Base-by-base conservation (phyloP, 1,140 invertebrate genomes). In the Ruditapes philippinarum region DNA sequence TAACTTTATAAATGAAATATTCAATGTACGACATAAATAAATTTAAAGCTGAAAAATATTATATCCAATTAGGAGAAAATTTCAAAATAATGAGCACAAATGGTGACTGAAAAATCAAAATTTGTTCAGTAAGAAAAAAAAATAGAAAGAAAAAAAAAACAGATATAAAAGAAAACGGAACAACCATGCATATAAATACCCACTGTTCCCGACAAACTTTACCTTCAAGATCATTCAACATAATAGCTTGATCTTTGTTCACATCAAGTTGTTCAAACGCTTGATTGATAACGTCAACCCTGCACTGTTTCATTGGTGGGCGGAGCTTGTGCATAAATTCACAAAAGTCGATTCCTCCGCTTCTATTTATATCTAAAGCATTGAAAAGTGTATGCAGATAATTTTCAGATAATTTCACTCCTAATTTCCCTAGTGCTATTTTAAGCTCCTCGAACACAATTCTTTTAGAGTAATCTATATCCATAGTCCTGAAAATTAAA, bases 231-330 rank as follows among this genome's bases (percentile, higher is more conserved):
- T 99, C 98, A 25, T 98, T 97, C 0, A 98, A 95, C 0, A 97
- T 98, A 36, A 99, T 97, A 31, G 97, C 96, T 2, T 98, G 98
- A 94, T 99, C 98, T 0, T 97, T 97, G 12, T 97, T 97, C 93
- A 97, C 97, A 94, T 99, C 98, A 94, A 99, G 94, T 95, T 98
- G 98, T 91, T 97, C 97, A 94, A 98, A 99, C 0, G 98, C 98
- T 94, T 98, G 97, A 70, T 97, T 97, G 1, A 99, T 97, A 0
- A 98, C 97, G 62, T 97, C 97, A 84, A 97, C 96, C 31, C 98
- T 96, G 5, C 96, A 97, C 3, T 98, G 97, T 0, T 97, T 97
- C 97, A 99, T 97, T 0, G 98, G 97, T 0, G 98, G 98, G 98
- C 89, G 57, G 17, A 93, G 78, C 42, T 87, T 62, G 28, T 85